Evolutionary conservation across 2,113 vertebrate genomes (phyloP), one percentile per base, ranked within the genome.

Genomic region (Oreotrochilus melanogaster): DNA sequence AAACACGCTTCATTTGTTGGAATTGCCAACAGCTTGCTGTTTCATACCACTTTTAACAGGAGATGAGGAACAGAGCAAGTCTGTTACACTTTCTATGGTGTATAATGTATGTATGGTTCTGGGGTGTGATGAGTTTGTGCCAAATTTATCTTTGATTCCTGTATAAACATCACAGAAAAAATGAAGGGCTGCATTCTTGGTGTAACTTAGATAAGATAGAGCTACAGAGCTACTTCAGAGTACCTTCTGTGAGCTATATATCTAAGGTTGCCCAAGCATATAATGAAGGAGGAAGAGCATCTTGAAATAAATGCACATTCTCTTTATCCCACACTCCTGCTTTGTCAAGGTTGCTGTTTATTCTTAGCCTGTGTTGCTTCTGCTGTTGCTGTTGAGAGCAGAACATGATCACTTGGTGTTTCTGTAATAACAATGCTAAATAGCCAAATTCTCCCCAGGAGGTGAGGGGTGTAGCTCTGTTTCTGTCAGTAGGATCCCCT

Each of bases 11-110:
- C 93, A 97, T 97, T 96, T 96, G 92, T 83, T 75, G 90, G 92
- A 94, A 95, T 96, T 96, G 96, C 83, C 90, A 82, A 94, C 93
- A 97, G 95, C 95, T 96, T 96, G 95, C 95, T 82, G 91, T 91
- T 94, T 96, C 88, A 43, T 93, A 79, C 78, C 3, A 18, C 89
- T 94, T 83, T 88, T 95, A 92, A 89, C 93, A 83, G 94, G 92
- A 91, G 91, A 93, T 71, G 89, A 69, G 78, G 91, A 95, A 31
- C 82, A 78, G 88, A 96, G 79, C 22, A 11, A 96, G 90, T 83
- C 93, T 97, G 91, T 93, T 94, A 96, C 71, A 89, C 91, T 96
- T 92, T 92, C 18, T 45, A 13, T 80, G 86, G 81, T 82, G 93
- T 74, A 94, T 92, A 96, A 96, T 94, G 79, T 96, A 95, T 97